Evolutionary conservation across 2,888 invertebrate genomes (phyloP).

Genomic region (Macrophya alboannulata): DNA sequence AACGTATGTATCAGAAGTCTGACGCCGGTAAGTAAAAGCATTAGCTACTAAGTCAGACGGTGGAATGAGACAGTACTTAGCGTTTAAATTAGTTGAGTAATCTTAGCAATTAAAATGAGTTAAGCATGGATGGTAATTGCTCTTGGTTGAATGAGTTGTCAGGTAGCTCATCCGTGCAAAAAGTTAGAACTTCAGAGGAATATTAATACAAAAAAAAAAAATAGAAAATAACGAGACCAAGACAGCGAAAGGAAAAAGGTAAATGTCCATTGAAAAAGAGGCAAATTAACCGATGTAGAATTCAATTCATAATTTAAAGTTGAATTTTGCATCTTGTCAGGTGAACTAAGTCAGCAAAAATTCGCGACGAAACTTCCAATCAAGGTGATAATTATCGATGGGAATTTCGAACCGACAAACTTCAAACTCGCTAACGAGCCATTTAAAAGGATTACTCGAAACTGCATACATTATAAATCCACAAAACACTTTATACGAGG

Average conservation of each 20-base stretch:
- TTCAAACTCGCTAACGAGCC: constrained; percentile 29
- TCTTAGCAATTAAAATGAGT: constrained; percentile 77
- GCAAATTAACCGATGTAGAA: neutral
- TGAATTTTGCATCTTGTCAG: neutral
- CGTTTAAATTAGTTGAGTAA: constrained; percentile 75
- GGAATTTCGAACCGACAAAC: constrained; percentile 6
- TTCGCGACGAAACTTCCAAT: constrained; percentile 22
- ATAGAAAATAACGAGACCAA: neutral
- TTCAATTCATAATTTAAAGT: neutral
- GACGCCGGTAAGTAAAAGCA: constrained; percentile 45
- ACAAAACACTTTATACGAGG: neutral
- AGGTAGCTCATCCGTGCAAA: constrained; percentile 61
- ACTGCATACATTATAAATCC: neutral
- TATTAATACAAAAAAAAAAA: neutral
- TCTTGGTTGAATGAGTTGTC: constrained; percentile 56
- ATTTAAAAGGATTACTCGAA: neutral
- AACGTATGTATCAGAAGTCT: constrained; percentile 25
- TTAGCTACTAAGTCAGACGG: constrained; percentile 58
- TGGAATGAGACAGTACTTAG: constrained; percentile 70
- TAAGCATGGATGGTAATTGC: constrained; percentile 75
- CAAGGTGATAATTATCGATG: constrained; percentile 25
- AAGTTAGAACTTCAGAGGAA: neutral
- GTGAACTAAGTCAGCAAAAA: neutral
- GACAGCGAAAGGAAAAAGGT: neutral
- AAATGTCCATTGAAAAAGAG: neutral